Evolutionary conservation across 2,888 invertebrate genomes (phyloP).

Genomic region (Atherix ibis): DNA sequence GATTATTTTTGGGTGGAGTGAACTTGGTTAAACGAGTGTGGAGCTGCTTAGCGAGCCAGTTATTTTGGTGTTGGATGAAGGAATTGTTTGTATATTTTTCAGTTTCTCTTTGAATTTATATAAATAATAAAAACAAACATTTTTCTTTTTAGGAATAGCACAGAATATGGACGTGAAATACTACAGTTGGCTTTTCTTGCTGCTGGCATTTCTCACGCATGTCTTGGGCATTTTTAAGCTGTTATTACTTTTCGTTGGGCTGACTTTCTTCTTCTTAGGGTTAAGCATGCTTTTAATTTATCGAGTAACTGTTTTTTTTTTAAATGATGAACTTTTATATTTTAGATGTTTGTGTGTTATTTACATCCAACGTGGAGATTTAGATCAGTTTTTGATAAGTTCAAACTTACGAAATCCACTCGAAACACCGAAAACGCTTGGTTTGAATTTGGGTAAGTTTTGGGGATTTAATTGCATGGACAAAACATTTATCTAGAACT

Average conservation of each 20-base stretch:
- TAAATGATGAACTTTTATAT: too few species aligned
- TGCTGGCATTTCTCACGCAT: conserved; percentile 6
- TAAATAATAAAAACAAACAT: too few species aligned
- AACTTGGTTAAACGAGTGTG: too few species aligned
- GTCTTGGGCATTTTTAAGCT: conserved; percentile 8
- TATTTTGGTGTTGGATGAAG: too few species aligned
- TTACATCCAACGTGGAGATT: conserved; percentile 8
- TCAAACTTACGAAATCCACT: conserved; percentile 7
- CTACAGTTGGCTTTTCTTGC: conserved; percentile 7
- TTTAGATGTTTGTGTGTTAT: conserved; percentile 7
- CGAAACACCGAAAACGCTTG: conserved; percentile 7
- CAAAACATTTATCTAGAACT: background rate
- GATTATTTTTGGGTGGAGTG: too few species aligned
- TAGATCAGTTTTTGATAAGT: conserved; percentile 7
- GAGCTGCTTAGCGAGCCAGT: too few species aligned
- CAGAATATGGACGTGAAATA: conserved; percentile 2
- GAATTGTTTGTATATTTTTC: too few species aligned
- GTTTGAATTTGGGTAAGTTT: conserved; percentile 10
- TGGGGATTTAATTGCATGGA: too few species aligned
- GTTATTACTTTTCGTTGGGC: conserved; percentile 3
- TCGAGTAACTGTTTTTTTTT: too few species aligned
- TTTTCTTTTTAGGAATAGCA: too few species aligned
- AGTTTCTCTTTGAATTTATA: too few species aligned
- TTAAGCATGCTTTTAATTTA: too few species aligned
- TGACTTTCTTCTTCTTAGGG: conserved; percentile 7